Conservation (phyloP, 1,140 invertebrate genomes). For the Bombus polaris region DNA sequence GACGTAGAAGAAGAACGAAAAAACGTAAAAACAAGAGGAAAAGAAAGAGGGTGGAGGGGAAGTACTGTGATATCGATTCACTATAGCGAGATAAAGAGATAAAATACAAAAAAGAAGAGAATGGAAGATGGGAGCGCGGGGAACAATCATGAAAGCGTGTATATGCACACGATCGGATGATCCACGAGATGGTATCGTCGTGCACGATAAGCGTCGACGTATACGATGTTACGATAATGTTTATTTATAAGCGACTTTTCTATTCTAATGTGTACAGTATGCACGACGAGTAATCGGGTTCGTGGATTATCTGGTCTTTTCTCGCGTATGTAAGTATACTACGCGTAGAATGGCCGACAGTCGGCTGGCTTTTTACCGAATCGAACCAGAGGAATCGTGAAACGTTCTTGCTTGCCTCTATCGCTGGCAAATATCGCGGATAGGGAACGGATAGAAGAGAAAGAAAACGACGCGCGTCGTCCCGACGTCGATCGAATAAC, state of each 20-base stretch:
- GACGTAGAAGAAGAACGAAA: not conserved
- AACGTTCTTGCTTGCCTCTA: not conserved
- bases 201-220: slow-evolving; percentile 26
- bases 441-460: not conserved
- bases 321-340: not conserved
- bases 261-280: slow-evolving; percentile 50
- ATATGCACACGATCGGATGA: slow-evolving; percentile 18
- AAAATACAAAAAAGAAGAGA: not conserved
- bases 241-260: slow-evolving; percentile 54
- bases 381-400: not conserved
- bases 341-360: not conserved
- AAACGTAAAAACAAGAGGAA: not conserved
- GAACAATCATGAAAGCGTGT: slow-evolving; percentile 15
- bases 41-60: not conserved
- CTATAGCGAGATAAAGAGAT: slow-evolving; percentile 13
- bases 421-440: slow-evolving; percentile 10
- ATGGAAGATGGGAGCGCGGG: not conserved
- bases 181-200: slow-evolving; percentile 26
- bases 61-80: slow-evolving; percentile 40
- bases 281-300: slow-evolving; percentile 6
- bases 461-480: slow-evolving; percentile 24
- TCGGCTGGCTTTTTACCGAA: not conserved
- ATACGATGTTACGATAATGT: slow-evolving; percentile 51
- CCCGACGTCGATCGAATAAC: slow-evolving; percentile 58
- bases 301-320: slow-evolving; percentile 31